A percentile compares a stretch with the other conserved stretches of the same genome.
phyloP scores from a whole-genome alignment of 2,888 invertebrate genomes.

The Hirtodrosophila confusa region DNA sequence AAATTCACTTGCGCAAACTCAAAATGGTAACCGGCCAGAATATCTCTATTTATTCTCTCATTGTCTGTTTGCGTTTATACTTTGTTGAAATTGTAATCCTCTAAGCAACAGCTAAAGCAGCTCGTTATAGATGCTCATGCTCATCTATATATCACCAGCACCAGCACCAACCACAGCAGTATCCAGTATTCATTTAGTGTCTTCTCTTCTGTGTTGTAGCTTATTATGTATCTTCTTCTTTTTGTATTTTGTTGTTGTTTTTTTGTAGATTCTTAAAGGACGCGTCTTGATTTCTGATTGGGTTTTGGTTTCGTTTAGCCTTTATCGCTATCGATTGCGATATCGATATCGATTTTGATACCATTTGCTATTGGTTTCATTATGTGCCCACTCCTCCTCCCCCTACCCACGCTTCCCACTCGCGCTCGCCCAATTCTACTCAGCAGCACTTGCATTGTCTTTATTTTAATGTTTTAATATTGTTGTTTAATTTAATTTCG shows the following conservation, averaged over 20 bases:
- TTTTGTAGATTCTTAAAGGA: too few species aligned
- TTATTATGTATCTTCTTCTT: too few species aligned
- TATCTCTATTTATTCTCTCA: conserved; percentile 12
- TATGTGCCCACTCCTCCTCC: conserved; percentile 3
- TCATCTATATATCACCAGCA: conserved; percentile 10
- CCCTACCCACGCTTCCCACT: not conserved
- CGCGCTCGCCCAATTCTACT: conserved; percentile 1
- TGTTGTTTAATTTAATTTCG: conserved; percentile 15
- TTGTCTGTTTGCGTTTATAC: conserved; percentile 33
- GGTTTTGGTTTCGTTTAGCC: not conserved
- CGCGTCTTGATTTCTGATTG: too few species aligned
- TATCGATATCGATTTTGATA: conserved; percentile 9
- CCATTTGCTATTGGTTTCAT: conserved; percentile 3
- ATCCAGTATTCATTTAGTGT: conserved; percentile 12
- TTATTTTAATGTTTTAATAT: conserved; percentile 3
- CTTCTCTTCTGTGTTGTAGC: too few species aligned
- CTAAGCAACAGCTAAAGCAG: conserved; percentile 13
- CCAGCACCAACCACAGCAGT: conserved; percentile 18
- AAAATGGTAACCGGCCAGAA: too few species aligned
- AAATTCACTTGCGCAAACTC: too few species aligned
- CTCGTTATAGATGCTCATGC: conserved; percentile 9
- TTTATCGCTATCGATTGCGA: conserved; percentile 12
- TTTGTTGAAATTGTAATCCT: conserved; percentile 9
- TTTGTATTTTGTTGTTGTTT: not conserved
- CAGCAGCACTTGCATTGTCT: conserved; percentile 5